These are phyloP conservation scores for Brachyptera putata DNA, from an alignment of 2,888 invertebrate species.

Conservation along the genomic window DNA sequence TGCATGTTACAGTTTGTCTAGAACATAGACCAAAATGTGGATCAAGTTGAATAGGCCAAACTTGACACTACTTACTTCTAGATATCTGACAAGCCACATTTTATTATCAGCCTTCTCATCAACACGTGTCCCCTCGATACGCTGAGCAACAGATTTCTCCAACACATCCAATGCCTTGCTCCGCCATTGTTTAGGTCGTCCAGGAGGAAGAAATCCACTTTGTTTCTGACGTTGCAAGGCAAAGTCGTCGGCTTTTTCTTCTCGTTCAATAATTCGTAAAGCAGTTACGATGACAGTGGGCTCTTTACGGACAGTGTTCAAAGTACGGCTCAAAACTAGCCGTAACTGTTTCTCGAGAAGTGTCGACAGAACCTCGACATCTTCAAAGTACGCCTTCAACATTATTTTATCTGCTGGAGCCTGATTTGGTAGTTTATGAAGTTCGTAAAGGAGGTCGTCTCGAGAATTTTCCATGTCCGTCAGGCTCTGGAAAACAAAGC, in stretches of 20 bases:
- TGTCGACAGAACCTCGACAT: slow-evolving; percentile 86
- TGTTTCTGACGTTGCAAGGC: slow-evolving; percentile 69
- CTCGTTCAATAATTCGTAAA: slow-evolving; percentile 91
- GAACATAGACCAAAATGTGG: too few species aligned
- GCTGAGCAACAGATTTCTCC: slow-evolving; percentile 70
- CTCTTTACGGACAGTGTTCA: slow-evolving; percentile 92
- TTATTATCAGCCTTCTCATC: slow-evolving; percentile 89
- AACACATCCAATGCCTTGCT: slow-evolving; percentile 78
- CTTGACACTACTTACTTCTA: too few species aligned
- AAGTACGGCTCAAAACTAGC: slow-evolving; percentile 79
- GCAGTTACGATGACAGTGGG: slow-evolving; percentile 95
- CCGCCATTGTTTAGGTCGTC: slow-evolving; percentile 89
- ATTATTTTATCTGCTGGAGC: slow-evolving; percentile 86
- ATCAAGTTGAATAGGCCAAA: too few species aligned
- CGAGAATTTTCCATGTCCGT: slow-evolving; percentile 94
- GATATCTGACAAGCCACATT: slow-evolving; percentile 91
- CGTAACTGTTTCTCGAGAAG: slow-evolving; percentile 87
- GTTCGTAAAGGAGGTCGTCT: slow-evolving; percentile 90
- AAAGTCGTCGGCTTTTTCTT: slow-evolving; percentile 90
- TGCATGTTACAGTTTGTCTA: too few species aligned
- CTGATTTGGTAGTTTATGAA: slow-evolving; percentile 90
- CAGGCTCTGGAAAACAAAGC: slow-evolving; percentile 68
- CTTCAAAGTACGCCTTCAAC: slow-evolving; percentile 92
- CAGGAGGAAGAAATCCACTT: slow-evolving; percentile 89
- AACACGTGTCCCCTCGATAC: slow-evolving; percentile 92